These are phyloP conservation scores for Rhodinocichla rosea DNA, from an alignment of 2,113 vertebrate species.

Conservation along the genomic window DNA sequence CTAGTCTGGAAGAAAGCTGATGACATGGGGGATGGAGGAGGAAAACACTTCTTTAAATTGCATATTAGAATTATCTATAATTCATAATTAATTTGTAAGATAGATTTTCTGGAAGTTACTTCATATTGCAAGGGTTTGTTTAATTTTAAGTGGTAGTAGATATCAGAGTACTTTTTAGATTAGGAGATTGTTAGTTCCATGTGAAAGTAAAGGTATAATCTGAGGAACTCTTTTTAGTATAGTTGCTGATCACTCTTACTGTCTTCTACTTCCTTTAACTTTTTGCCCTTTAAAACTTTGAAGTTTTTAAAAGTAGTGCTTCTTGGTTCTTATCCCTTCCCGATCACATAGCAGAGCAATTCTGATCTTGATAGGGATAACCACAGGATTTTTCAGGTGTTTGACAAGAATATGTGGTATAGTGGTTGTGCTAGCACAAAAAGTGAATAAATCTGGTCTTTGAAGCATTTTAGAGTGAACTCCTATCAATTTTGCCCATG, in stretches of 20 bases:
- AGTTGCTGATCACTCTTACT: background rate
- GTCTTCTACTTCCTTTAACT: background rate
- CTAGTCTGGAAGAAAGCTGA: background rate
- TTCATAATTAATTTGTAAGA: background rate
- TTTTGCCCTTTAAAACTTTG: background rate
- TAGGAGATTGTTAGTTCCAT: background rate
- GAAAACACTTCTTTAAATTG: background rate
- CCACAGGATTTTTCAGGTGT: background rate
- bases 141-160: background rate
- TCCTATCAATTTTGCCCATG: background rate
- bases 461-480: background rate
- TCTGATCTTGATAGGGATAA: background rate
- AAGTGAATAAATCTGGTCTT: background rate
- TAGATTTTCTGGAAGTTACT: background rate
- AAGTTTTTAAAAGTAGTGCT: background rate
- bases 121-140: background rate
- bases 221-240: background rate
- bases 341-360: background rate
- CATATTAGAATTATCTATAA: background rate
- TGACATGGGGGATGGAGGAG: background rate
- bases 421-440: background rate
- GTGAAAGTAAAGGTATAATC: background rate
- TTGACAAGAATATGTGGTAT: background rate
- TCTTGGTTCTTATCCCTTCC: background rate
- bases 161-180: background rate